Conservation (phyloP, 1,140 invertebrate species). For the Grapholita molesta region DNA sequence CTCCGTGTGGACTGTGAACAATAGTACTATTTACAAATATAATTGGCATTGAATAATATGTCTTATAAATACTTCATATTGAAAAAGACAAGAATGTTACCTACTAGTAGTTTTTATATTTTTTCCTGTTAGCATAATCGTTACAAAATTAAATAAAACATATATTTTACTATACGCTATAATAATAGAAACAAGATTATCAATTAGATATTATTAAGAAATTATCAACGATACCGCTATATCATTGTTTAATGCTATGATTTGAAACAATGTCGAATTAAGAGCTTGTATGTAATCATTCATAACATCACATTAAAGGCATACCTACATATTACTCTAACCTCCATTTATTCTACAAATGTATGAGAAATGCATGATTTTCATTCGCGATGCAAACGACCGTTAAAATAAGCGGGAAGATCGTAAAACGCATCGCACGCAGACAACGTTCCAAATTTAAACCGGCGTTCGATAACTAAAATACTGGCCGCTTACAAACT, state of each 20-base stretch:
- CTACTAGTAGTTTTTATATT: too few relatives aligned
- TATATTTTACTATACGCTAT: too few relatives aligned
- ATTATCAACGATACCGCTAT: neutral
- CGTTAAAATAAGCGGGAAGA: slow-evolving; percentile 31
- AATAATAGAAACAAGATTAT: too few relatives aligned
- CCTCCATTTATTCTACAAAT: slow-evolving; percentile 10
- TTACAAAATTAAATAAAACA: too few relatives aligned
- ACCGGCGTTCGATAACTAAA: slow-evolving; percentile 30
- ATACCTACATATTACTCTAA: neutral
- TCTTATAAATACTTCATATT: too few relatives aligned
- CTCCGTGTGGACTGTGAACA: too few relatives aligned
- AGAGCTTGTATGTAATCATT: neutral
- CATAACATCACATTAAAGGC: neutral
- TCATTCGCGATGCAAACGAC: neutral
- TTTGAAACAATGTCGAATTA: neutral
- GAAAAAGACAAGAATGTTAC: too few relatives aligned
- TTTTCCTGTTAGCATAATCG: too few relatives aligned
- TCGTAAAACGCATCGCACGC: slow-evolving; percentile 33
- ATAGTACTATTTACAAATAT: too few relatives aligned
- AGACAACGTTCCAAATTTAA: slow-evolving; percentile 56
- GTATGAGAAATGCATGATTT: slow-evolving; percentile 26
- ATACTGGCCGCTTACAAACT: slow-evolving; percentile 29
- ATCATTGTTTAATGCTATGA: neutral
- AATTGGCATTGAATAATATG: too few relatives aligned
- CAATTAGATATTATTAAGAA: neutral